Evolutionary conservation across 2,797 vertebrate genomes (phyloP).

Genomic region (Oreonectes daqikongensis): DNA sequence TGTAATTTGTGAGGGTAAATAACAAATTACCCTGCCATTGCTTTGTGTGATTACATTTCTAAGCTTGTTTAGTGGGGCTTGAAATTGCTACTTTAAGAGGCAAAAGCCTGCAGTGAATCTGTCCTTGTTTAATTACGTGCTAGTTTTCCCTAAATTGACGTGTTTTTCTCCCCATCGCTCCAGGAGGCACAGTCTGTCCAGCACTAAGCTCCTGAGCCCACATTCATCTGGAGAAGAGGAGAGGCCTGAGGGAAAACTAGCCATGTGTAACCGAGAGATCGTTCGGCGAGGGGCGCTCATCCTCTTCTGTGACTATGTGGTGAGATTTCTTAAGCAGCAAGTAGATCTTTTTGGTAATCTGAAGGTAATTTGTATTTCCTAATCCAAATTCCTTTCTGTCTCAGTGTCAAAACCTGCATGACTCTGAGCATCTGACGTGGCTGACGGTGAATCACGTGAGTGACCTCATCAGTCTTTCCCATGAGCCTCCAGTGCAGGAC

Average conservation of each 20-base stretch:
- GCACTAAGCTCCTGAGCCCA: constrained; percentile 88
- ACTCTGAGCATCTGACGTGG: constrained; percentile 97
- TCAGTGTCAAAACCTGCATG: constrained; percentile 98
- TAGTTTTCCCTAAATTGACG: background rate
- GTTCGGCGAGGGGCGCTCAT: constrained; percentile 93
- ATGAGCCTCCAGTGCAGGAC: constrained; percentile 97
- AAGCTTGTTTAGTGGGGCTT: background rate
- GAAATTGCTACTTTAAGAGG: background rate
- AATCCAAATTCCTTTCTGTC: background rate
- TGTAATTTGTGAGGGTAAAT: background rate
- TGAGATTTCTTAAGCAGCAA: constrained; percentile 70
- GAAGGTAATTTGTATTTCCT: too few relatives aligned
- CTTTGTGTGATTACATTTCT: background rate
- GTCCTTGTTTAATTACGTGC: background rate
- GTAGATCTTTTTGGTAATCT: too few relatives aligned
- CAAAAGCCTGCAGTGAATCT: background rate
- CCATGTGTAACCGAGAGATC: constrained; percentile 92
- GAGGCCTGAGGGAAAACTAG: constrained; percentile 73
- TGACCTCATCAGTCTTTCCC: constrained; percentile 92
- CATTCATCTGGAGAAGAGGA: constrained; percentile 82
- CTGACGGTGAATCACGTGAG: constrained; percentile 95
- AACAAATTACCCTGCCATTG: background rate
- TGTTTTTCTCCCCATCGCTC: constrained; percentile 10
- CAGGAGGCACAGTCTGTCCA: constrained; percentile 92
- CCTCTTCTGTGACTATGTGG: constrained; percentile 98